Evolutionary conservation across 2,888 invertebrate species (phyloP).

Genomic region (Limnephilus marmoratus): DNA sequence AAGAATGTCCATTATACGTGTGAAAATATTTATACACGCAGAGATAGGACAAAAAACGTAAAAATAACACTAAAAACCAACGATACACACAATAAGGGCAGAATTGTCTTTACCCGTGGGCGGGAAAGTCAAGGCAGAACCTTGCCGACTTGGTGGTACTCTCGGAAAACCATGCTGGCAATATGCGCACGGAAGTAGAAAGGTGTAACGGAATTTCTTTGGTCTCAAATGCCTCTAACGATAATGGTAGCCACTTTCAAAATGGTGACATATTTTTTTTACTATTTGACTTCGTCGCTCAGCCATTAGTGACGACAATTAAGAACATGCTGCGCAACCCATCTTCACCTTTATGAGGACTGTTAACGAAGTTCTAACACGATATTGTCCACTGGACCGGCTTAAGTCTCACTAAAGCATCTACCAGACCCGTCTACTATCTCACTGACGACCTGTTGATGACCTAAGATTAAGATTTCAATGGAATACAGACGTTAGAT

Average conservation of each 20-base stretch:
- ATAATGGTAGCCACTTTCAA: not conserved
- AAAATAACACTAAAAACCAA: constrained; percentile 58
- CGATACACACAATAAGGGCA: constrained; percentile 57
- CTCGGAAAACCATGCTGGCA: not conserved
- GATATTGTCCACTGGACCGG: constrained; percentile 40
- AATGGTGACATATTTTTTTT: not conserved
- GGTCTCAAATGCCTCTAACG: not conserved
- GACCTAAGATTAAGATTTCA: not conserved
- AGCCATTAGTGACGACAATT: constrained; percentile 60
- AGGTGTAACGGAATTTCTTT: not conserved
- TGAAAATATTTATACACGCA: constrained; percentile 27
- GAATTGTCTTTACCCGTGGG: constrained; percentile 45
- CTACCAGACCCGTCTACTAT: not conserved
- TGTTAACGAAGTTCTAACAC: constrained; percentile 59
- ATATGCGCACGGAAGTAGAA: not conserved
- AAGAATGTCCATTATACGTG: constrained; percentile 22
- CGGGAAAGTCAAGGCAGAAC: constrained; percentile 25
- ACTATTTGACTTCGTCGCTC: not conserved
- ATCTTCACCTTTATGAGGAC: constrained; percentile 64
- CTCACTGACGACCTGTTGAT: constrained; percentile 48
- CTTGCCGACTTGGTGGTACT: not conserved
- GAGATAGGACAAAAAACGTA: constrained; percentile 34
- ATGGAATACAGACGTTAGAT: not conserved
- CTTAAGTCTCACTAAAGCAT: constrained; percentile 22
- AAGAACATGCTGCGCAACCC: constrained; percentile 64